phyloP scores from a whole-genome alignment of 2,113 vertebrate species.

The Cynopterus brachyotis region DNA sequence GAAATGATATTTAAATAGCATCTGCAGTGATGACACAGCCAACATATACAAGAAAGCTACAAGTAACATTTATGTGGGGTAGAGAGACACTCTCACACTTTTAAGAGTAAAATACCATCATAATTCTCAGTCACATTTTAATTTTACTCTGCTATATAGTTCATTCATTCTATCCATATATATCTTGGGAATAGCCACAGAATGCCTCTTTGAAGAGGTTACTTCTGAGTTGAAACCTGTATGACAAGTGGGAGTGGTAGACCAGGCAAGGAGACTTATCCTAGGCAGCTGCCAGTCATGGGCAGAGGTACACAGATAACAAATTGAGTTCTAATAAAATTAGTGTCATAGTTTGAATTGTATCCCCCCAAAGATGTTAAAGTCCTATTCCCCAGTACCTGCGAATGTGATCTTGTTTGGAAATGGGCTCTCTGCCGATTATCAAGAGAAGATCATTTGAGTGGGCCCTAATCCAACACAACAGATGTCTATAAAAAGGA shows the following conservation, averaged over 20 bases:
- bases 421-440: not conserved
- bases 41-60: slow-evolving; percentile 59
- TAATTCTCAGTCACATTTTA: slow-evolving; percentile 52
- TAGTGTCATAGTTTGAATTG: not conserved
- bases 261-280: not conserved
- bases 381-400: not conserved
- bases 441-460: not conserved
- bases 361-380: not conserved
- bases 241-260: not conserved
- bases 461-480: not conserved
- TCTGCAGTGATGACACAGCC: slow-evolving; percentile 66
- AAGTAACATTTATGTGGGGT: slow-evolving; percentile 29
- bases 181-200: not conserved
- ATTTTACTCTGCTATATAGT: slow-evolving; percentile 56
- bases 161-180: slow-evolving; percentile 53
- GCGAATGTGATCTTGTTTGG: not conserved
- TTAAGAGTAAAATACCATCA: slow-evolving; percentile 43
- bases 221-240: slow-evolving; percentile 1
- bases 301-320: not conserved
- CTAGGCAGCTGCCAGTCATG: not conserved
- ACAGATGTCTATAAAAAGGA: not conserved
- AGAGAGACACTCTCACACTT: not conserved
- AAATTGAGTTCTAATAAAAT: not conserved
- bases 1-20: slow-evolving; percentile 73
- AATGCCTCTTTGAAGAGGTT: slow-evolving; percentile 12